Percentiles rank a stretch among this genome's conserved stretches.
Evolutionary conservation across 2,797 vertebrate genomes (phyloP).

Genomic region (Kryptolebias ocellatus): DNA sequence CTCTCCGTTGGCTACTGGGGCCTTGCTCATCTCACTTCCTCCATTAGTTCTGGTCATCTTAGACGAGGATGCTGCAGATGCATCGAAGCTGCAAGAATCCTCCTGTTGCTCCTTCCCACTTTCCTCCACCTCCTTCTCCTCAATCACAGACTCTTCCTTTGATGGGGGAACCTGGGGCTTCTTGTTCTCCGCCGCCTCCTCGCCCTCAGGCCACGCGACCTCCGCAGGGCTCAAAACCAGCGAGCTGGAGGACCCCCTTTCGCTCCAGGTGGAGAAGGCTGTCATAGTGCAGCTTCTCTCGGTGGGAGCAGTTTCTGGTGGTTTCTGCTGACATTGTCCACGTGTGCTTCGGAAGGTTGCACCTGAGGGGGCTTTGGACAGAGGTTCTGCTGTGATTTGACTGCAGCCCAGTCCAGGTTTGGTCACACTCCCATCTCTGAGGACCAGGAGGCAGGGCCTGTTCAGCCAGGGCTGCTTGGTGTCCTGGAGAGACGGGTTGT

Average conservation of each 20-base stretch:
- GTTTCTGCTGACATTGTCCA: slow-evolving; percentile 57
- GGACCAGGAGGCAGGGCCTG: slow-evolving; percentile 85
- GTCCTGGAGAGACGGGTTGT: slow-evolving; percentile 87
- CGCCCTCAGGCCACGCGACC: slow-evolving; percentile 71
- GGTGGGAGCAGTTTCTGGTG: slow-evolving; percentile 51
- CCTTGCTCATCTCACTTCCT: slow-evolving; percentile 61
- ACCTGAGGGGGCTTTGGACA: slow-evolving; percentile 53
- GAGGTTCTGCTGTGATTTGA: slow-evolving; percentile 61
- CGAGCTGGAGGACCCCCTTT: slow-evolving; percentile 68
- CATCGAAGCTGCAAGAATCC: slow-evolving; percentile 81
- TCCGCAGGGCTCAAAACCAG: slow-evolving; percentile 72
- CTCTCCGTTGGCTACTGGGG: slow-evolving; percentile 78
- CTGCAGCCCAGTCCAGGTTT: slow-evolving; percentile 61
- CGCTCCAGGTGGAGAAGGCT: slow-evolving; percentile 78
- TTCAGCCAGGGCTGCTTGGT: slow-evolving; percentile 88
- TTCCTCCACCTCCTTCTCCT: slow-evolving; percentile 97
- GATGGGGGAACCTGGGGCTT: slow-evolving; percentile 86
- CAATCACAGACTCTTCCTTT: slow-evolving; percentile 96
- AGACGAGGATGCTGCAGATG: slow-evolving; percentile 71
- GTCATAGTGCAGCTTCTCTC: slow-evolving; percentile 79
- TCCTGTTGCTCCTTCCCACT: slow-evolving; percentile 90
- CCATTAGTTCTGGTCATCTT: slow-evolving; percentile 14
- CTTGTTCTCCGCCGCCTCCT: slow-evolving; percentile 58
- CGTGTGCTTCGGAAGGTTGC: slow-evolving; percentile 60
- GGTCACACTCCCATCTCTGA: slow-evolving; percentile 69